phyloP scores from a whole-genome alignment of 2,797 vertebrate species.

The Acropternis orthonyx region DNA sequence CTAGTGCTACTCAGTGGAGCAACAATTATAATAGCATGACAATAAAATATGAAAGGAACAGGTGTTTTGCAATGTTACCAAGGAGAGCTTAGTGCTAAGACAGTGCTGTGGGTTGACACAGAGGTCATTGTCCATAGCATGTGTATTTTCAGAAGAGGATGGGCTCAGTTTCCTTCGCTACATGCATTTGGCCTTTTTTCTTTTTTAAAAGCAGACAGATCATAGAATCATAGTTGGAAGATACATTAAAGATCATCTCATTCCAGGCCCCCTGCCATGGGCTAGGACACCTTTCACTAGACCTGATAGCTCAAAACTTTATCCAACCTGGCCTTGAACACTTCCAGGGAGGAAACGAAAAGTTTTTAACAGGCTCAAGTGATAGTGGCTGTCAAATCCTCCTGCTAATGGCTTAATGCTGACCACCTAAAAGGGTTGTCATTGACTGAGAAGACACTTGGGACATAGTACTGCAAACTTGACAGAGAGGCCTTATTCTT shows the following conservation, averaged over 20 bases:
- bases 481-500: background rate
- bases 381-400: background rate
- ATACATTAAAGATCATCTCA: background rate
- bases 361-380: background rate
- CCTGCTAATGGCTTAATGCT: background rate
- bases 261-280: background rate
- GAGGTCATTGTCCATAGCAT: background rate
- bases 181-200: background rate
- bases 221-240: background rate
- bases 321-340: background rate
- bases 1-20: background rate
- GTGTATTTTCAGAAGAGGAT: background rate
- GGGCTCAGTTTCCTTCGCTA: background rate
- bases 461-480: background rate
- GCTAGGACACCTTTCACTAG: background rate
- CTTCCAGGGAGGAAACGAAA: background rate
- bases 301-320: background rate
- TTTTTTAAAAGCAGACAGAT: background rate
- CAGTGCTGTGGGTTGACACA: background rate
- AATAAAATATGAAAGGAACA: background rate
- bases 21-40: background rate
- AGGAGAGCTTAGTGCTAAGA: background rate
- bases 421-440: background rate
- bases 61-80: background rate
- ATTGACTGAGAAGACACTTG: background rate